phyloP scores from a whole-genome alignment of 1,140 invertebrate genomes.

The Drosophila repletoides region DNA sequence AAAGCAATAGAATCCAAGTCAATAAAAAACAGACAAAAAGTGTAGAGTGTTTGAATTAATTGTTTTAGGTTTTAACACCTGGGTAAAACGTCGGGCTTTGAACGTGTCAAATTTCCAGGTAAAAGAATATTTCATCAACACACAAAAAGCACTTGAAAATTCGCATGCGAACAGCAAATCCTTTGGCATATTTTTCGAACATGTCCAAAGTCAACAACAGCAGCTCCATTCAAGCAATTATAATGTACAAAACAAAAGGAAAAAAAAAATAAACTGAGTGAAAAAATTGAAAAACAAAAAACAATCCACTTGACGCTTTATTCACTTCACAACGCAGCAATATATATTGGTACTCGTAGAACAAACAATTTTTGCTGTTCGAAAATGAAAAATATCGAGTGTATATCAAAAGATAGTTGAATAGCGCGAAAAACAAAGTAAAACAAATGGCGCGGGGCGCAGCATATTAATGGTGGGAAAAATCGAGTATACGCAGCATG shows the following conservation, averaged over 20 bases:
- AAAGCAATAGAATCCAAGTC: too few relatives aligned
- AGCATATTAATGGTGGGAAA: not conserved
- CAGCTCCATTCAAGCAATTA: slow-evolving; percentile 22
- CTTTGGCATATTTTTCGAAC: slow-evolving; percentile 28
- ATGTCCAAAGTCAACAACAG: slow-evolving; percentile 8
- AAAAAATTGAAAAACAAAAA: slow-evolving; percentile 10
- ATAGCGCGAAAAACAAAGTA: slow-evolving; percentile 9
- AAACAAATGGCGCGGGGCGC: not conserved
- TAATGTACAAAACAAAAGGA: not conserved
- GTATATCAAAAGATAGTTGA: slow-evolving; percentile 15
- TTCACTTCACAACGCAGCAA: not conserved
- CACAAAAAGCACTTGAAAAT: slow-evolving; percentile 23
- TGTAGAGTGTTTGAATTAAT: slow-evolving; percentile 15
- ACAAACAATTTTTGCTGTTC: slow-evolving; percentile 9
- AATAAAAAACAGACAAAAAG: too few relatives aligned
- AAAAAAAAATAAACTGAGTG: not conserved
- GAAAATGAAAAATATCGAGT: slow-evolving; percentile 4
- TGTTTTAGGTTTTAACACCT: slow-evolving; percentile 2
- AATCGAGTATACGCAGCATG: slow-evolving; percentile 24
- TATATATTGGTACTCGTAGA: not conserved
- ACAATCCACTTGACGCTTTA: slow-evolving; percentile 8
- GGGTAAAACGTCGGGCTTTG: not conserved
- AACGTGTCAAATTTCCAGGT: slow-evolving; percentile 37
- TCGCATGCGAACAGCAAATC: slow-evolving; percentile 9
- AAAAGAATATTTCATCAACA: slow-evolving; percentile 14